Conservation (phyloP, 1,140 invertebrate genomes). For the Lanistes nyassanus region DNA sequence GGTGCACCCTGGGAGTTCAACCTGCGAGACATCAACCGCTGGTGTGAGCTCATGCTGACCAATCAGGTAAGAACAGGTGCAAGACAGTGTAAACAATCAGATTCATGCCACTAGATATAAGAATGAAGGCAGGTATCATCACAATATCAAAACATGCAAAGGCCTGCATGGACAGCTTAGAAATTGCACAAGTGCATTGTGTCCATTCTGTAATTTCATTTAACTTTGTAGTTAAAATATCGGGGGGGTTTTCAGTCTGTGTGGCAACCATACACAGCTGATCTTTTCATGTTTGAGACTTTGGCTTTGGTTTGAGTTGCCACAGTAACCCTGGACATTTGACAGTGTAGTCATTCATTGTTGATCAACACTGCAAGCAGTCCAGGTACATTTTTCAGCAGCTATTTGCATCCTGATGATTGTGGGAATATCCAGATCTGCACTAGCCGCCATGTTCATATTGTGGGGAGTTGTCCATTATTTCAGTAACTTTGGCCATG, state of each 20-base stretch:
- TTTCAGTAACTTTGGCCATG: too few relatives aligned
- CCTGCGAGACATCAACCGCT: slow-evolving; percentile 91
- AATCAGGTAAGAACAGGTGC: slow-evolving; percentile 44
- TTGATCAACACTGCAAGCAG: slow-evolving; percentile 11
- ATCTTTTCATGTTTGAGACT: background rate
- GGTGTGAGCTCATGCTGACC: slow-evolving; percentile 79
- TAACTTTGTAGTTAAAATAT: too few relatives aligned
- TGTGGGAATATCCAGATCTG: too few relatives aligned
- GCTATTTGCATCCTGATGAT: too few relatives aligned
- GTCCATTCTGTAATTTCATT: too few relatives aligned
- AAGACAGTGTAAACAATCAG: background rate
- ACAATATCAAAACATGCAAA: too few relatives aligned
- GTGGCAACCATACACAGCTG: slow-evolving; percentile 9
- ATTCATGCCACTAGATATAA: background rate
- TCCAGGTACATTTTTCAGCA: slow-evolving; percentile 9
- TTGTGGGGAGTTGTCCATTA: too few relatives aligned
- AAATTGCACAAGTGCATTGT: too few relatives aligned
- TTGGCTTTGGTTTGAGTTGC: background rate
- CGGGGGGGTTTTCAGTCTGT: background rate
- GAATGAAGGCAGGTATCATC: too few relatives aligned
- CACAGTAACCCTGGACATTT: slow-evolving; percentile 21
- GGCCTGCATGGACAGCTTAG: too few relatives aligned
- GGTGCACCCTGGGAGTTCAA: slow-evolving; percentile 98
- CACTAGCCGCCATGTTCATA: too few relatives aligned
- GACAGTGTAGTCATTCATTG: slow-evolving; percentile 6